Base-by-base conservation (phyloP, 2,888 invertebrate genomes). In the Copidosoma aretas region DNA sequence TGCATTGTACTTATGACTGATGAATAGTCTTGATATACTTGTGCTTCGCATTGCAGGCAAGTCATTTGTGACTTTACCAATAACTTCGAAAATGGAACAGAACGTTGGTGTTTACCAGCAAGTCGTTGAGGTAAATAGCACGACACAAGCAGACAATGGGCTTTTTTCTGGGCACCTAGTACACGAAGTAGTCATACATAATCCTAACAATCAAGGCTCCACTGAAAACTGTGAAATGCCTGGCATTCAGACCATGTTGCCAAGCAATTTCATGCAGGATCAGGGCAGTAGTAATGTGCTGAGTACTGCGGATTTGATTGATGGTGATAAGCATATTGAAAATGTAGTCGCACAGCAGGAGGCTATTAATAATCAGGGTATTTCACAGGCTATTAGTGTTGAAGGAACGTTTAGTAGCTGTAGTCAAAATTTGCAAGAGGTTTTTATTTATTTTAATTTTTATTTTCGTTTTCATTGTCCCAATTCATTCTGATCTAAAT, bases 121-220 rank as follows among this genome's bases (percentile, higher is more conserved):
- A 65, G 53, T 67, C 17, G 54, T 62, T 22, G 69, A 67, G 24
- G 58, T 63, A 14, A 70, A 62, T 43, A 64, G 54, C 32, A 17
- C 60, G 10, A 65, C 59, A 58, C 49, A 62, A 70, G 68, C 25
- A 32, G 25, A 54, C 41, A 62, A 70, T 5, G 58, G 60, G 49
- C 24, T 65, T 39, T 53, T 60, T 25, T 60, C 62, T 25, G 57
- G 60, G 46, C 54, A 58, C 10, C 41, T 70, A 12, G 70, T 72
- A 24, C 60, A 67, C 62, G 72, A 72, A 63, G 68, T 68, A 49
- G 24, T 70, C 46, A 64, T 70, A 21, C 64, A 67, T 53, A 68
- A 60, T 60, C 63, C 67, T 21, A 63, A 65, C 53, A 61, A 67
- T n/a, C 67, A 64, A 59, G 53, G n/a, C 15, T 41, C 67, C 25